These are phyloP conservation scores for Dryobates pubescens DNA, from an alignment of 2,797 vertebrate genomes.

Conservation along the genomic window DNA sequence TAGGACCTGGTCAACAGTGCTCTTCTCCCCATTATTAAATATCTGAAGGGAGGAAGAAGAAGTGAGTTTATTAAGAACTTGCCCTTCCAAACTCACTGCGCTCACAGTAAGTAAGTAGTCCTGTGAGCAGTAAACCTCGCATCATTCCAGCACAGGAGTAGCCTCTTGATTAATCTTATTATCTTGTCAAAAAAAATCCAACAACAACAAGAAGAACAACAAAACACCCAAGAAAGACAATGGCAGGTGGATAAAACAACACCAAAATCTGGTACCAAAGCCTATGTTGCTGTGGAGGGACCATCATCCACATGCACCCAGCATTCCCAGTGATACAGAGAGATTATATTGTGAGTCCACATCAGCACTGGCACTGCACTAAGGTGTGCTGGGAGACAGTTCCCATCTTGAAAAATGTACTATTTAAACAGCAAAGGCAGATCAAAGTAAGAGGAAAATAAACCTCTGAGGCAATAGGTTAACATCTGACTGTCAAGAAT, in stretches of 20 bases:
- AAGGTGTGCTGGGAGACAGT: not conserved
- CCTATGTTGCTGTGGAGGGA: not conserved
- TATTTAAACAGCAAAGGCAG: not conserved
- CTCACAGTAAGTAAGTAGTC: not conserved
- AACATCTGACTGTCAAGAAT: not conserved
- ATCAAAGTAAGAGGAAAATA: not conserved
- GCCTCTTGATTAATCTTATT: not conserved
- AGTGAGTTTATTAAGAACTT: not conserved
- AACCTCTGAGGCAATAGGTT: not conserved
- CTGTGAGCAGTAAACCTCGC: not conserved
- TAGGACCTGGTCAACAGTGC: not conserved
- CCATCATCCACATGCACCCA: accelerated
- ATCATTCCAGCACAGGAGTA: not conserved
- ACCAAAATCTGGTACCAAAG: not conserved
- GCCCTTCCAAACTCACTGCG: not conserved
- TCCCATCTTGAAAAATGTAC: not conserved
- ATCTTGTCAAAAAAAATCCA: not conserved
- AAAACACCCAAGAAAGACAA: not conserved
- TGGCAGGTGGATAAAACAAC: not conserved
- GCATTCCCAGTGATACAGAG: accelerated
- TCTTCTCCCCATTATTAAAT: not conserved
- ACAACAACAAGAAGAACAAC: not conserved
- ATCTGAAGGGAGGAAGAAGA: not conserved
- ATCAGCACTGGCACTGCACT: not conserved
- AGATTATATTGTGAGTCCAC: not conserved